phyloP scores from a whole-genome alignment of 2,113 vertebrate genomes.

The Onychorhynchus coronatus region DNA sequence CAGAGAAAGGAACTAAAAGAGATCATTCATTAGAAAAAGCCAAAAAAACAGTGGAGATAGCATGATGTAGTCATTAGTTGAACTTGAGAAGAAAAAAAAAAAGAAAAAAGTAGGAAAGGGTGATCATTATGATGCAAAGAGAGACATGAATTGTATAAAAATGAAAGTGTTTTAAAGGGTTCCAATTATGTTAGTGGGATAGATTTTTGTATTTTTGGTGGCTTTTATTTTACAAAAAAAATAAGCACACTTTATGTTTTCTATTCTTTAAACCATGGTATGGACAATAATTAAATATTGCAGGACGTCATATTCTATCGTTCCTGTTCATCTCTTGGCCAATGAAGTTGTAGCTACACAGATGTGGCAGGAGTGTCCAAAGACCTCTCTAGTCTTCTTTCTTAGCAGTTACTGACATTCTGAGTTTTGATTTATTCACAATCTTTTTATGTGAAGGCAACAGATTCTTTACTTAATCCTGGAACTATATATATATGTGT shows the following conservation, averaged over 20 bases:
- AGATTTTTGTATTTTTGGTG: not conserved
- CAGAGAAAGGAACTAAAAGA: not conserved
- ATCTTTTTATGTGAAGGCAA: not conserved
- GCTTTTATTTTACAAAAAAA: not conserved
- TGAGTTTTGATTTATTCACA: not conserved
- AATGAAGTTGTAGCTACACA: not conserved
- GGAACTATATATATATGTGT: not conserved
- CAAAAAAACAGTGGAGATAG: not conserved
- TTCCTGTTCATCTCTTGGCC: not conserved
- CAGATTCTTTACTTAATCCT: not conserved
- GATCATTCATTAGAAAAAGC: not conserved
- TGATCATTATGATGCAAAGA: not conserved
- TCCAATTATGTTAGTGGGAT: not conserved
- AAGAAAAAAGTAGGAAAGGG: fast-evolving
- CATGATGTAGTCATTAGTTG: not conserved
- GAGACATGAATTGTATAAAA: not conserved
- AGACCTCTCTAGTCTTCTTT: not conserved
- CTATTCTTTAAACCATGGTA: not conserved
- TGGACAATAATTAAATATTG: not conserved
- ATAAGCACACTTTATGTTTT: not conserved
- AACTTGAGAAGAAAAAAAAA: not conserved
- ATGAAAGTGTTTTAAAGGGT: not conserved
- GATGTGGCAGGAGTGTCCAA: not conserved
- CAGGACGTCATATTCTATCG: not conserved
- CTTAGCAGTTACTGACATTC: not conserved